These are phyloP conservation scores for human (Homo sapiens) DNA, from an alignment of 2,113 vertebrate genomes.

Conservation along the genomic window DNA sequence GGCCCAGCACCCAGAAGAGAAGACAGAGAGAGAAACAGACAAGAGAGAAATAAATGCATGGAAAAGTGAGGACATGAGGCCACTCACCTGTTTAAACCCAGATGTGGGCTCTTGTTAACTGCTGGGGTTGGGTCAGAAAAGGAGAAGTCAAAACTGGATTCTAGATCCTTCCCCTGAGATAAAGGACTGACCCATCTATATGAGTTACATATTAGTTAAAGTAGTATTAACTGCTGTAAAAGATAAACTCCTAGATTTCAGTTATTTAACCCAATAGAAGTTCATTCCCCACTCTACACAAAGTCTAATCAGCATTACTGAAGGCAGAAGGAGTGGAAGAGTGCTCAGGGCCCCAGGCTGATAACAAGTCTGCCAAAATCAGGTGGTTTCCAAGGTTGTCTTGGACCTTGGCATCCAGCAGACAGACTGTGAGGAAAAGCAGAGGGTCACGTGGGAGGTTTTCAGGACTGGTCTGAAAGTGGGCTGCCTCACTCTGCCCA, in stretches of 20 bases:
- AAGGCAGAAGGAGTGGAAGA: not conserved
- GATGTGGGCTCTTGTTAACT: not conserved
- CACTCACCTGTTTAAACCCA: not conserved
- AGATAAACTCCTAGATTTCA: not conserved
- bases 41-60: not conserved
- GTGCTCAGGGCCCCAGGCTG: not conserved
- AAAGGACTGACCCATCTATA: not conserved
- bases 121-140: not conserved
- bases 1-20: not conserved
- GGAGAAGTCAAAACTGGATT: not conserved
- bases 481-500: not conserved
- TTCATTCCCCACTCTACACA: no score
- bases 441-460: not conserved
- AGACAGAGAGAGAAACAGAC: not conserved
- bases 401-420: not conserved
- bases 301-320: not conserved
- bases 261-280: not conserved
- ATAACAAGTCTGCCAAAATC: not conserved
- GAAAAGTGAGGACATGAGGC: not conserved
- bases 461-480: not conserved
- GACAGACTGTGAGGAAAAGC: not conserved
- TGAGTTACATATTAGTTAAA: not conserved
- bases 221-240: not conserved
- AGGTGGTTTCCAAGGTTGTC: not conserved
- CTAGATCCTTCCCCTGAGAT: not conserved